Conservation (phyloP, 2,113 vertebrate species). For the Rissa tridactyla region DNA sequence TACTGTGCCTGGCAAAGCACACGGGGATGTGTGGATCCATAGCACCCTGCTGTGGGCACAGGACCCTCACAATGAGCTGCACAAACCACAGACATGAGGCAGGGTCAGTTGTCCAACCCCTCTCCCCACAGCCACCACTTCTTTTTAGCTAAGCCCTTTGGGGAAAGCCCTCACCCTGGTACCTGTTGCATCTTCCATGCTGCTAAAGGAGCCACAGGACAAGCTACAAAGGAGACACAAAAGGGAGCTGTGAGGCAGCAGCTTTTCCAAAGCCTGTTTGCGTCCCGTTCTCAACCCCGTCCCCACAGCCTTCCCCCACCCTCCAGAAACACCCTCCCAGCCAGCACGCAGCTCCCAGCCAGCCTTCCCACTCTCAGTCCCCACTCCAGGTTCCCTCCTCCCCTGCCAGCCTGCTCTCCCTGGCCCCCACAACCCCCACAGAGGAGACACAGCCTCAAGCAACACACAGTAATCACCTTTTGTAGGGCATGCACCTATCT, state of each 20-base stretch:
- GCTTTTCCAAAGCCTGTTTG: background rate
- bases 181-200: conserved; percentile 78
- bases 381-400: background rate
- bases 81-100: background rate
- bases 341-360: background rate
- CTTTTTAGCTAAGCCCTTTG: background rate
- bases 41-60: background rate
- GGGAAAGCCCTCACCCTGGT: background rate
- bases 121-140: background rate
- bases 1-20: background rate
- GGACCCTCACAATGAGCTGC: background rate
- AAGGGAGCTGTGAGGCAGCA: background rate
- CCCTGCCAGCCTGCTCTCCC: background rate
- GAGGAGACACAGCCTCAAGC: background rate
- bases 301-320: background rate
- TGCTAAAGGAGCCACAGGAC: conserved; percentile 77
- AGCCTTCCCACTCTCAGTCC: background rate
- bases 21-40: rapidly evolving
- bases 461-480: conserved; percentile 59
- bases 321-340: background rate
- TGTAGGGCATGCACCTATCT: conserved; percentile 64
- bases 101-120: background rate
- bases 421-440: background rate
- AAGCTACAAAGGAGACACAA: conserved; percentile 35
- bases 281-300: background rate